Base-by-base conservation (phyloP, 2,797 vertebrate genomes). In the Aulostomus chinensis region DNA sequence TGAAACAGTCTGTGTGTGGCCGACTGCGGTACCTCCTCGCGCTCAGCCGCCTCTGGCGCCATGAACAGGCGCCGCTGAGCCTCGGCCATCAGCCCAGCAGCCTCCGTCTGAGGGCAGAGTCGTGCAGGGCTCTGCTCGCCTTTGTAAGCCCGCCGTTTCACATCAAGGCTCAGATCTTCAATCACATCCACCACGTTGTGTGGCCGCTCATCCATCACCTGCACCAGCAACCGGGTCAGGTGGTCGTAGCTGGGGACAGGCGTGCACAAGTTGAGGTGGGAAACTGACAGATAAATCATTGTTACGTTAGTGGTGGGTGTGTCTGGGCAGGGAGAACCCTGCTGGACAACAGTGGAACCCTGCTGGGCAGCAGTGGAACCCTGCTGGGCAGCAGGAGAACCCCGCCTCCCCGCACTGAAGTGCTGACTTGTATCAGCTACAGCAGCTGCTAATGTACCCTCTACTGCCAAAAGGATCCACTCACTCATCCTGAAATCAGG, bases 171-270 rank as follows among this genome's bases (percentile, higher is more conserved):
- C 63, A 99, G 85, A 41, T 91, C 90, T 75, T 98, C 95, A 37
- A 98, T 65, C 62, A 96, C 85, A 32, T 98, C 97, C 42, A 93
- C 91, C n/a, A 68, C 87, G 58, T 98, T 82, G 20, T 81, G 29
- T 2, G 95, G 94, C 36, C 76, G 92, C 61, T 97, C 93, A 35
- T 96, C 91, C 88, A 97, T 89, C 64, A 98, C 84, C 75, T 91
- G 95, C 29, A 85, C 82, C 59, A 99, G 77, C 52, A 95, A 2
- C 15, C 71, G 76, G 25, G 91, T 90, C 30, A 99, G 87, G 76
- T 99, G 96, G 63, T 98, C 95, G 10, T 99, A 98, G 33, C 97
- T 99, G 88, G n/a, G 9, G 25, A 1, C 14, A 12, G n/a, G 0
- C 20, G 11, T 18, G 21, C 6, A 7, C 2, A 13, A 1, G 14